These are phyloP conservation scores for Epizoanthus rinbou DNA, from an alignment of 92 coral and sea anemone genomes.

Conservation along the genomic window DNA sequence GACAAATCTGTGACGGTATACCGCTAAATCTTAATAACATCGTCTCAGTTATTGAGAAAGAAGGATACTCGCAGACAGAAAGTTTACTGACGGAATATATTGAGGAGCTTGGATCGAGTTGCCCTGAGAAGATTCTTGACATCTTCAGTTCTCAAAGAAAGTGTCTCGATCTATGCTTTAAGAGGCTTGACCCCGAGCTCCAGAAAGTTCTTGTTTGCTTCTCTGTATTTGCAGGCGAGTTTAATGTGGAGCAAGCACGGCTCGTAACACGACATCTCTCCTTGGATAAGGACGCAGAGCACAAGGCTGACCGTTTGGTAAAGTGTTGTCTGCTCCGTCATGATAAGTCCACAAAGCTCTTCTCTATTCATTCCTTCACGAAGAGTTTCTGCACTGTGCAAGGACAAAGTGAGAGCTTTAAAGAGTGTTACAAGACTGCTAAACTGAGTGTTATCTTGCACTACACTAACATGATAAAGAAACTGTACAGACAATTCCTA, in stretches of 20 bases:
- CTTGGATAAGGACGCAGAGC: neutral
- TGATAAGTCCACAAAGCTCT: neutral
- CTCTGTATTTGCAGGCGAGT: conserved; percentile 36
- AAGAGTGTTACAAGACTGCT: conserved; percentile 30
- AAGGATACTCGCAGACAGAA: conserved; percentile 7
- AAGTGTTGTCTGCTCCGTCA: neutral
- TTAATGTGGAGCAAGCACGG: conserved; percentile 27
- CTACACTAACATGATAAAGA: conserved; percentile 36
- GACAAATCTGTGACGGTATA: conserved; percentile 54
- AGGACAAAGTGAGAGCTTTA: conserved; percentile 7
- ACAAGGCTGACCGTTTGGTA: neutral
- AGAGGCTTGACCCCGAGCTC: conserved; percentile 17
- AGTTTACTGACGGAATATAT: conserved; percentile 29
- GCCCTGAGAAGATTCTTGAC: conserved; percentile 38
- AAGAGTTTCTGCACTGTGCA: conserved; percentile 46
- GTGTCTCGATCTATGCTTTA: conserved; percentile 37
- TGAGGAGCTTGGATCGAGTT: conserved; percentile 35
- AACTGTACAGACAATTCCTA: conserved; percentile 45
- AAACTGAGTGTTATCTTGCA: conserved; percentile 32
- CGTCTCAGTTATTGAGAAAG: conserved; percentile 36
- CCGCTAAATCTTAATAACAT: conserved; percentile 52
- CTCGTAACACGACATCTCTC: neutral
- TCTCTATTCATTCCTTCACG: neutral
- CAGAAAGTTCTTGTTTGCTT: conserved; percentile 35
- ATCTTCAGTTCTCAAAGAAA: conserved; percentile 1